Base-by-base conservation (phyloP, 2,888 invertebrate species). In the Eupithecia subumbrata region DNA sequence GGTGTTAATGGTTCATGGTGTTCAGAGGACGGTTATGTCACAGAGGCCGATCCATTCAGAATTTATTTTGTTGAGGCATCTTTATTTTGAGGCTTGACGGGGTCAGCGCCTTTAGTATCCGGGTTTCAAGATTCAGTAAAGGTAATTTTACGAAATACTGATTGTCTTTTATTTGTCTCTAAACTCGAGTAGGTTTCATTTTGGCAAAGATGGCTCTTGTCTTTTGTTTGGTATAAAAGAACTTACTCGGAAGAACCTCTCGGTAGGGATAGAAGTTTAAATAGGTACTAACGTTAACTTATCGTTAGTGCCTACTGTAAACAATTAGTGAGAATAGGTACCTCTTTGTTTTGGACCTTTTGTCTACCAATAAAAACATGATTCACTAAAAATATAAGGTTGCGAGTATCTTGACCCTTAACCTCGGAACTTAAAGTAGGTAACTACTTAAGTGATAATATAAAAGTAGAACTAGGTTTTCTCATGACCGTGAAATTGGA, bases 401-500 rank as follows among this genome's bases (percentile, higher is more conserved):
- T 74, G 64, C 69, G 43, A 74, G n/a, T 66, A 74, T 76, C 72
- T 74, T 45, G 72, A 73, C 72, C 79, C 73, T 45, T 75, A 75
- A 80, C 71, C 76, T 75, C 22, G 68, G 64, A 43, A n/a, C 14
- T n/a, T 43, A n/a, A 16, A 67, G 16, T 43, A 81, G 73, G 79
- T 40, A 43, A 68, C 67, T 74, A 81, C 80, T 72, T 82, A 60
- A 22, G 25, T 75, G 43, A 60, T 66, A 81, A 79, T 81, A 83
- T 76, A 70, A 79, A 86, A 84, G 74, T 85, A 78, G 84, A 83
- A 82, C 85, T 84, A 83, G 84, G 81, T 83, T 84, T 87, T 89
- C 90, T 83, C 89, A 88, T 84, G 91, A 79, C 89, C 89, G 82
- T 87, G 86, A 86, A 86, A 79, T 84, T 60, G 72, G 63, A 68